Evolutionary conservation across 2,797 vertebrate genomes (phyloP).

Genomic region (Fratercula arctica): DNA sequence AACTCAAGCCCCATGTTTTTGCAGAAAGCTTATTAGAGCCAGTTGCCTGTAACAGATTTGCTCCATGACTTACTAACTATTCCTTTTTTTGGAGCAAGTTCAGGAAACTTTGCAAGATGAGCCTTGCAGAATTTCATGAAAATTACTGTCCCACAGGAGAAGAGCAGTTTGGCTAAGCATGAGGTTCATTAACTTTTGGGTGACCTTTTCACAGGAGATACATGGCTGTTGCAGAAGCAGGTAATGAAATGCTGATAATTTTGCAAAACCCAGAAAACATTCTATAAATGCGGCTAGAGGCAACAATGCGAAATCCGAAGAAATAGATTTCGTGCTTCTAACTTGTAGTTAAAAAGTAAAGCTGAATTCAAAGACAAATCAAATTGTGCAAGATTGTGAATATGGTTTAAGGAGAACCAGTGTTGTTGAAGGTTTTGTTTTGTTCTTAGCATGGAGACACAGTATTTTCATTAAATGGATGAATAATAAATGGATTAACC

Average conservation of each 20-base stretch:
- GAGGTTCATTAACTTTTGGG: slow-evolving; percentile 63
- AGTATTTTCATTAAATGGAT: slow-evolving; percentile 58
- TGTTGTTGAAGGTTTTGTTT: slow-evolving; percentile 27
- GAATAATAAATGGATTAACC: slow-evolving; percentile 62
- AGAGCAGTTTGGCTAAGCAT: slow-evolving; percentile 45
- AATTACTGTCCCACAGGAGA: slow-evolving; percentile 41
- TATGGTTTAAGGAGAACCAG: slow-evolving; percentile 7
- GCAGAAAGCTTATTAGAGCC: background rate
- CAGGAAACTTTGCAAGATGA: slow-evolving; percentile 47
- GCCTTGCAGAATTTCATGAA: slow-evolving; percentile 28
- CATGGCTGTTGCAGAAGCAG: slow-evolving; percentile 37
- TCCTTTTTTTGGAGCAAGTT: background rate
- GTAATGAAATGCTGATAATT: slow-evolving; percentile 61
- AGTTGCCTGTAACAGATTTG: background rate
- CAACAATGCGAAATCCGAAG: slow-evolving; percentile 5
- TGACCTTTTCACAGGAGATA: slow-evolving; percentile 58
- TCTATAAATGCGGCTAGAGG: slow-evolving; percentile 40
- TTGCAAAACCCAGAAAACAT: slow-evolving; percentile 38
- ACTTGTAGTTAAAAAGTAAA: slow-evolving; percentile 24
- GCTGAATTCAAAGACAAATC: slow-evolving; percentile 25
- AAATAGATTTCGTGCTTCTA: slow-evolving; percentile 19
- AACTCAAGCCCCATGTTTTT: background rate
- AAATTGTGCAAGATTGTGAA: slow-evolving; percentile 8
- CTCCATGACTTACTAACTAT: background rate
- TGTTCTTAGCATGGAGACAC: slow-evolving; percentile 26